Evolutionary conservation across 2,888 invertebrate species (phyloP), one percentile per base, ranked within the genome.

Genomic region (Cephus spinipes): DNA sequence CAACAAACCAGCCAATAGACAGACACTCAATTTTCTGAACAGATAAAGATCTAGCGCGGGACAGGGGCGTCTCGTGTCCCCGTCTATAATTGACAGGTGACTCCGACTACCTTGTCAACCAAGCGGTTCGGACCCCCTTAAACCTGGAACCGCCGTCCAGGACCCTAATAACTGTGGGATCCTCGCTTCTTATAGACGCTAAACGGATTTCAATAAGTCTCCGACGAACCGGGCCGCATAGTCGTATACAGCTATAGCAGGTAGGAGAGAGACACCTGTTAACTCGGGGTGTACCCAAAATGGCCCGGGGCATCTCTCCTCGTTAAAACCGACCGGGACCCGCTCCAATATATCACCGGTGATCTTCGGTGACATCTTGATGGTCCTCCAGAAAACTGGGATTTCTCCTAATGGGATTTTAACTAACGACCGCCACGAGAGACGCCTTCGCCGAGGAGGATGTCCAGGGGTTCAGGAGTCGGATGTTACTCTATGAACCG

Each of bases 331-430:
- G 35, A 73, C 77, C 73, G 68, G 9, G 32, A 73, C 75, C 68
- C 71, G 75, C 78, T 78, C 83, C 87, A 86, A 91, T 90, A 89
- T 90, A 90, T 90, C 90, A 90, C 87, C 79, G 76, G 84, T 86
- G 86, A 88, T 88, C 87, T 87, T 85, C 84, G 86, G 87, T 86
- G 88, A 89, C 89, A 87, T 87, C 86, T 86, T 86, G 85, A 86
- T 87, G 87, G 84, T 84, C 85, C 84, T 82, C 84, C 84, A 85
- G 84, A 86, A 87, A 89, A 86, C 85, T 85, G 85, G 84, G 84
- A 86, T 87, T 87, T 86, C 81, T 83, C 85, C 87, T 90, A 90
- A 91, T 90, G 88, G 89, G 87, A 88, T 87, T 89, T 90, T 88
- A 90, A 90, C 88, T 87, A 88, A 89, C 88, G 87, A 88, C 85